Evolutionary conservation across 2,888 invertebrate genomes (phyloP).

Genomic region (Spatulosminthurus flaviceps): DNA sequence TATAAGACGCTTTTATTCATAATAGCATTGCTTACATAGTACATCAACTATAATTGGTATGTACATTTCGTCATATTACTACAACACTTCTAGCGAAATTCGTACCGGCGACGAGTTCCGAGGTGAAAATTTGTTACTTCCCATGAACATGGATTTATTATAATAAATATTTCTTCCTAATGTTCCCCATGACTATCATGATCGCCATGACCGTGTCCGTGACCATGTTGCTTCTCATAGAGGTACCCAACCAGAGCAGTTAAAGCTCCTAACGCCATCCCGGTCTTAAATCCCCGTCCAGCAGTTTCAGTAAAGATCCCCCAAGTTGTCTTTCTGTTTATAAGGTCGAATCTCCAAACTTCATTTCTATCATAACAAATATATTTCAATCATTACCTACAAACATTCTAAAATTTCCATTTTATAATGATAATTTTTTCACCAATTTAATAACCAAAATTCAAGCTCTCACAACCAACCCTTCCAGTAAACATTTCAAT

Average conservation of each 20-base stretch:
- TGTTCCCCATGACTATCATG: background rate
- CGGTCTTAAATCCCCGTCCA: background rate
- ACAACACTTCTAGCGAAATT: background rate
- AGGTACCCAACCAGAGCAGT: background rate
- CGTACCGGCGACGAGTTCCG: background rate
- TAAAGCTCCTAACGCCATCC: background rate
- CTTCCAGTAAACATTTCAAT: slow-evolving; percentile 32
- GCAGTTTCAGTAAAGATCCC: background rate
- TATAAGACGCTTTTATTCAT: no score
- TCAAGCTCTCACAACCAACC: background rate
- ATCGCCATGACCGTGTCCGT: no score
- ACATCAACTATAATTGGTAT: background rate
- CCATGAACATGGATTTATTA: background rate
- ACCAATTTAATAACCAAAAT: background rate
- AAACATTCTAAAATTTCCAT: background rate
- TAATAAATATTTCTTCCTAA: background rate
- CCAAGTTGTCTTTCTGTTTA: background rate
- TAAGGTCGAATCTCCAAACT: background rate
- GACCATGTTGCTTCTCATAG: background rate
- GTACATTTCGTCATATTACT: background rate
- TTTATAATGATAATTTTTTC: no score
- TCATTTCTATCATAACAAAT: background rate
- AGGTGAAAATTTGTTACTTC: background rate
- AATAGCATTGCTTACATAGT: background rate
- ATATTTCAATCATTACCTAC: background rate